Conservation (phyloP, 2,888 invertebrate species). For the Polydrusus pterygomalis region DNA sequence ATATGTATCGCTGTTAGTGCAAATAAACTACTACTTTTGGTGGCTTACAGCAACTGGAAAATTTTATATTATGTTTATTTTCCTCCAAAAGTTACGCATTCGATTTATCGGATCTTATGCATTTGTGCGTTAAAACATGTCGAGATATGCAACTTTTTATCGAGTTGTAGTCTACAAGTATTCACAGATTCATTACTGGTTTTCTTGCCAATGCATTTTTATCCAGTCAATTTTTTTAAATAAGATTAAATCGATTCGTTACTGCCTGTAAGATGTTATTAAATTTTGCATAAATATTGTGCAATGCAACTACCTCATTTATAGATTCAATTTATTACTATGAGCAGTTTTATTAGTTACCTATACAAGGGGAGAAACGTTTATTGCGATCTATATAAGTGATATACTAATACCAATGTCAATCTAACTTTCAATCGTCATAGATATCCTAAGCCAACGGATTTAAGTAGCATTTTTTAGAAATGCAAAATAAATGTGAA, state of each 20-base stretch:
- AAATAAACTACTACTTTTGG: too few species aligned
- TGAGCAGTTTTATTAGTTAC: constrained; percentile 44
- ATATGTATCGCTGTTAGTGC: too few species aligned
- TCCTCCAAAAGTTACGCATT: too few species aligned
- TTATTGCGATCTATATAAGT: background rate
- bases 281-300: constrained; percentile 57
- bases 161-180: background rate
- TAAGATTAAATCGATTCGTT: constrained; percentile 43
- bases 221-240: constrained; percentile 20
- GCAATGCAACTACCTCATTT: constrained; percentile 53
- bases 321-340: constrained; percentile 43
- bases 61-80: too few species aligned
- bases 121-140: too few species aligned
- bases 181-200: constrained; percentile 9
- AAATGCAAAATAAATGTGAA: too few species aligned
- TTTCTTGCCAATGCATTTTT: constrained; percentile 17
- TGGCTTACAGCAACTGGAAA: too few species aligned
- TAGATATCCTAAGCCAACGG: too few species aligned
- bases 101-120: too few species aligned
- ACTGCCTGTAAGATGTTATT: constrained; percentile 44
- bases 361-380: background rate
- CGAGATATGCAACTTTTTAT: background rate
- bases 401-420: too few species aligned
- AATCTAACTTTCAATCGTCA: too few species aligned
- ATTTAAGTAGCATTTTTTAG: too few species aligned